These are phyloP conservation scores for Uloborus plumipes DNA, from an alignment of 2,888 invertebrate genomes.

Conservation along the genomic window DNA sequence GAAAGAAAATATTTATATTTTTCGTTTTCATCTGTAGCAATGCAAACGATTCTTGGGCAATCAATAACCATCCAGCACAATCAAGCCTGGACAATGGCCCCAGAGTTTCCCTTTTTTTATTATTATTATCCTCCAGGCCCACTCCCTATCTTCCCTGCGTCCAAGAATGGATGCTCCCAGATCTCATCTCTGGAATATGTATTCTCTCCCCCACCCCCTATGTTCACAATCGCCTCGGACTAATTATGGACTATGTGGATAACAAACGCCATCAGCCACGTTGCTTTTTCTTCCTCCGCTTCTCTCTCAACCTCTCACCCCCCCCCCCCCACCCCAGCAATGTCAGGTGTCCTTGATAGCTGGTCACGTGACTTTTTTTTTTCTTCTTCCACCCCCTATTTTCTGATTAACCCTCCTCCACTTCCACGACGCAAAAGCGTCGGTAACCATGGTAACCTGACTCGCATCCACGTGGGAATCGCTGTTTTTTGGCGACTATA, in stretches of 20 bases:
- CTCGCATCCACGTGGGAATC: constrained; percentile 58
- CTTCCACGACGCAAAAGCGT: constrained; percentile 40
- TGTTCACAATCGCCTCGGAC: constrained; percentile 53
- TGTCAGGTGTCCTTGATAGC: constrained; percentile 65
- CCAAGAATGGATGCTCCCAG: constrained; percentile 54
- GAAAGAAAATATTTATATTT: background rate
- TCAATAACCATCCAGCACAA: constrained; percentile 62
- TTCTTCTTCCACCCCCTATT: constrained; percentile 44
- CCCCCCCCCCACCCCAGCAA: constrained; percentile 22
- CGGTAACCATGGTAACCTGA: constrained; percentile 47
- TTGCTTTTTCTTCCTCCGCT: constrained; percentile 41
- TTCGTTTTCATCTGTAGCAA: constrained; percentile 20
- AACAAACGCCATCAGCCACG: constrained; percentile 62
- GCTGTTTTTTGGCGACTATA: constrained; percentile 31
- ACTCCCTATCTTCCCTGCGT: constrained; percentile 35
- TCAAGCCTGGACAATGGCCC: constrained; percentile 63
- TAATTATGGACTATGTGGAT: constrained; percentile 63
- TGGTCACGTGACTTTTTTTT: constrained; percentile 61
- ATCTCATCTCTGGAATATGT: constrained; percentile 59
- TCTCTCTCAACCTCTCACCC: background rate
- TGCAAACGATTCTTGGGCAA: constrained; percentile 51
- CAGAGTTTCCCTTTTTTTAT: constrained; percentile 25
- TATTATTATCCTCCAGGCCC: constrained; percentile 17
- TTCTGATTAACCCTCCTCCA: constrained; percentile 46
- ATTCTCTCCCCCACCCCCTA: constrained; percentile 28